phyloP scores from a whole-genome alignment of 2,797 vertebrate species.

The Periparus ater region DNA sequence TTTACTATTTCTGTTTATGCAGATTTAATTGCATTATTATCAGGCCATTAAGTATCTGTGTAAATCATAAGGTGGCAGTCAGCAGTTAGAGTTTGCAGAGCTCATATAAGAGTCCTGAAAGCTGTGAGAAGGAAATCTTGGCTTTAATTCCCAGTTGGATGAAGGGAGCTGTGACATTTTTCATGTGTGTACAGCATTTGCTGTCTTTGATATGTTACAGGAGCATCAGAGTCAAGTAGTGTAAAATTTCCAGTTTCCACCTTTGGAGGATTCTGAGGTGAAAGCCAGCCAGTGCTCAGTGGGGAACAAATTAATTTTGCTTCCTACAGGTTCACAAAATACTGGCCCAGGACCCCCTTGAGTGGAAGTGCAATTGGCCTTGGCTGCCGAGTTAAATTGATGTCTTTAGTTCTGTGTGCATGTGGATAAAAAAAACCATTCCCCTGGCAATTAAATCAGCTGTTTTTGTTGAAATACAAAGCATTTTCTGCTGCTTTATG shows the following conservation, averaged over 20 bases:
- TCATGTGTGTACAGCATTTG: background rate
- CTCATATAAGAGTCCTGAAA: background rate
- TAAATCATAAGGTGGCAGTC: background rate
- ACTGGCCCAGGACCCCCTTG: background rate
- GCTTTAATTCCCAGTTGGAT: background rate
- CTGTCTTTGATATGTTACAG: background rate
- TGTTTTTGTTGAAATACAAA: background rate
- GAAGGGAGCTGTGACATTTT: background rate
- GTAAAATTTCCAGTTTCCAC: conserved; percentile 31
- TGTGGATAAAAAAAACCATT: background rate
- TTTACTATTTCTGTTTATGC: background rate
- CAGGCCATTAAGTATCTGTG: background rate
- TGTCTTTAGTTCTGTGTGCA: background rate
- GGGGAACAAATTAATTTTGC: conserved; percentile 7
- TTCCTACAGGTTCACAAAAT: background rate
- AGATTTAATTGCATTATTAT: conserved; percentile 22
- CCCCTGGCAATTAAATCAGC: background rate
- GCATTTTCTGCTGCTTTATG: background rate
- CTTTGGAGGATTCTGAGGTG: background rate
- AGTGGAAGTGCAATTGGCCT: background rate
- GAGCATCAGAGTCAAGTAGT: conserved; percentile 35
- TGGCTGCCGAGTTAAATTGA: background rate
- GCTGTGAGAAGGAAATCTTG: background rate
- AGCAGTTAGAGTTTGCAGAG: background rate
- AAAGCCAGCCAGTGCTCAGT: background rate